Base-by-base conservation (phyloP, 2,888 invertebrate species). In the Catonia carolina region DNA sequence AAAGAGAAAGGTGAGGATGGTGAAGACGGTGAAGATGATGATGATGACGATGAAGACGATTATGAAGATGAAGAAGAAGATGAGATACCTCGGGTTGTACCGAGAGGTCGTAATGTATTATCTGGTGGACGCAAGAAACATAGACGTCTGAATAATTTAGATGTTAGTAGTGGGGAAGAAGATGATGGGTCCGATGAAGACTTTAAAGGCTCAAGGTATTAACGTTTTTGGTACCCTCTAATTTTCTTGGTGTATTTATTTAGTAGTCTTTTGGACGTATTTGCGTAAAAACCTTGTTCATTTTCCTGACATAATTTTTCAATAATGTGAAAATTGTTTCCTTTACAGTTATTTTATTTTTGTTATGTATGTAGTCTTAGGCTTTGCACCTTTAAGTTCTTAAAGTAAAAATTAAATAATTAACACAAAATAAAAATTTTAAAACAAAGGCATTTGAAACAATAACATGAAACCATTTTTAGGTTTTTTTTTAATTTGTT, bases 101-200 rank as follows among this genome's bases (percentile, higher is more conserved):
- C 67, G 35, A 63, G 61, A 53, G 54, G 59, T 10, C 61, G 59
- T 12, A 70, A 63, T 58, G 68, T 56, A 51, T 54, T 60, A 60
- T 54, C 62, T 15, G 69, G 67, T 49, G 65, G 69, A 12, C 76
- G 75, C 62, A 83, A 86, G 68, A 88, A 88, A 67, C 78, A 83
- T 33, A 77, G 89, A 23, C 86, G 88, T 66, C 72, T 92, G 41
- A 90, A 90, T 69, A 85, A 85, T 48, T 73, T 92, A 52, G 89
- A 91, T 66, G 83, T 85, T n/a, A 79, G 81, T 22, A 83, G 83
- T 41, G 88, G 87, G 37, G 88, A 90, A 63, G 88, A 90, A 63
- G 87, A 90, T 71, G 83, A 83, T 31, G 83, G 80, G 56, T 89
- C 87, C 1, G 94, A 94, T 68, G 94, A 94, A 71, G 95, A 95